Evolutionary conservation across 2,113 vertebrate genomes (phyloP).

Genomic region (Psilopogon haemacephalus): DNA sequence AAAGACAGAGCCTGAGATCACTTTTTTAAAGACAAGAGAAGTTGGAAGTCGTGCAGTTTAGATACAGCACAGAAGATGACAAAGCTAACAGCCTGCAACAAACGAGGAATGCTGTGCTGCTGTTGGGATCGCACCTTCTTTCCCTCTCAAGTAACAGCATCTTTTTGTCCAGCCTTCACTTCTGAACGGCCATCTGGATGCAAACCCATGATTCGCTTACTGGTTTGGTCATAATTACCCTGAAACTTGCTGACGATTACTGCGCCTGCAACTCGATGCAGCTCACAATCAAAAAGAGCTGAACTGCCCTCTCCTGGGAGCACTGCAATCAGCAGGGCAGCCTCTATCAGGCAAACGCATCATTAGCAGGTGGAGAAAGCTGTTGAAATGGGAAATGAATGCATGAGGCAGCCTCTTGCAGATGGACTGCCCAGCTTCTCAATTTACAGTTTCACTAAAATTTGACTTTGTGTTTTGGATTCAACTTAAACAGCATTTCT

Average conservation of each 20-base stretch:
- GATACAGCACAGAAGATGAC: background rate
- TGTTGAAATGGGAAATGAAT: background rate
- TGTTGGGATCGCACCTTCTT: background rate
- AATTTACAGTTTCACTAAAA: background rate
- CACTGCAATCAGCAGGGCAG: slow-evolving; percentile 21
- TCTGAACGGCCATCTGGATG: background rate
- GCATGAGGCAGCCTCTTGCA: background rate
- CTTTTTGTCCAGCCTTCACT: background rate
- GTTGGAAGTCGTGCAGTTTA: background rate
- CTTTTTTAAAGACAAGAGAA: background rate
- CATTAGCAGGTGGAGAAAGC: background rate
- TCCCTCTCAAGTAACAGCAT: background rate
- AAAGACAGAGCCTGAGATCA: background rate
- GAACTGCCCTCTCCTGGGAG: slow-evolving; percentile 60
- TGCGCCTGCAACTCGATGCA: background rate
- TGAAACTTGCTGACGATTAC: background rate
- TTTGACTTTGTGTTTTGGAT: background rate
- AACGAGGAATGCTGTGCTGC: background rate
- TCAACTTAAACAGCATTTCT: background rate
- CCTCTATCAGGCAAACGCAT: background rate
- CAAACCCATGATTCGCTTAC: background rate
- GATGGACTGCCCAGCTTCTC: background rate
- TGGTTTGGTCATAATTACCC: background rate
- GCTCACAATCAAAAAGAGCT: background rate
- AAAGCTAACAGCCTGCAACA: background rate